Evolutionary conservation across 2,113 vertebrate genomes (phyloP).

Genomic region (Oryzias curvinotus): DNA sequence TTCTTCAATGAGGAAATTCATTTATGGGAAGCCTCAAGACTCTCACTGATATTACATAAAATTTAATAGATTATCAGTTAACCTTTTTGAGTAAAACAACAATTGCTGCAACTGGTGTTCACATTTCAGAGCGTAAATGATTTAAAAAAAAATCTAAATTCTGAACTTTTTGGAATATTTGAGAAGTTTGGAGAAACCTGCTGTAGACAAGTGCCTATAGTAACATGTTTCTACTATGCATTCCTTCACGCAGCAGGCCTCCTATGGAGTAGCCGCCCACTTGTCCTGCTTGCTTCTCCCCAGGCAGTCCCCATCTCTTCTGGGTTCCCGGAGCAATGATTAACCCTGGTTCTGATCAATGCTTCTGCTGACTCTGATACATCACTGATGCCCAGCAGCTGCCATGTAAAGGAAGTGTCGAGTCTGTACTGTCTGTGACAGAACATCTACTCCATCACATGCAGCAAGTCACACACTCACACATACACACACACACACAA

Average conservation of each 20-base stretch:
- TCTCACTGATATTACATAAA: not conserved
- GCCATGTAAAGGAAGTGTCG: conserved; percentile 83
- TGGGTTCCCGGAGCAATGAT: conserved; percentile 78
- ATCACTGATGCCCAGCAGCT: conserved; percentile 77
- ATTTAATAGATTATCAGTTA: not conserved
- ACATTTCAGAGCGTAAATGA: too few relatives aligned
- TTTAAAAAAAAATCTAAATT: too few relatives aligned
- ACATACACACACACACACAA: conserved; percentile 2
- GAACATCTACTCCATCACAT: conserved; percentile 74
- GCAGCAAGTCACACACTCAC: conserved; percentile 12
- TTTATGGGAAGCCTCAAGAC: not conserved
- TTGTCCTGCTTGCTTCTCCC: conserved; percentile 57
- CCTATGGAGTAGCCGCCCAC: conserved; percentile 62
- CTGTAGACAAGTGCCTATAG: conserved; percentile 22
- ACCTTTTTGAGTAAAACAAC: too few relatives aligned
- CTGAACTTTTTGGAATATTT: too few relatives aligned
- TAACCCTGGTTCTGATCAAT: conserved; percentile 80
- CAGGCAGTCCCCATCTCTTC: conserved; percentile 60
- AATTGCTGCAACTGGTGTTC: too few relatives aligned
- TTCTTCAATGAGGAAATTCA: too few relatives aligned
- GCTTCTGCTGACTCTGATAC: conserved; percentile 82
- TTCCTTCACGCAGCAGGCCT: conserved; percentile 53
- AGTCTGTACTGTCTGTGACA: conserved; percentile 69
- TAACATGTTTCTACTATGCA: conserved; percentile 26
- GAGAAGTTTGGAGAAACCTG: not conserved